Evolutionary conservation across 2,888 invertebrate genomes (phyloP), one percentile per base, ranked within the genome.

Genomic region (Piscicola geometra): DNA sequence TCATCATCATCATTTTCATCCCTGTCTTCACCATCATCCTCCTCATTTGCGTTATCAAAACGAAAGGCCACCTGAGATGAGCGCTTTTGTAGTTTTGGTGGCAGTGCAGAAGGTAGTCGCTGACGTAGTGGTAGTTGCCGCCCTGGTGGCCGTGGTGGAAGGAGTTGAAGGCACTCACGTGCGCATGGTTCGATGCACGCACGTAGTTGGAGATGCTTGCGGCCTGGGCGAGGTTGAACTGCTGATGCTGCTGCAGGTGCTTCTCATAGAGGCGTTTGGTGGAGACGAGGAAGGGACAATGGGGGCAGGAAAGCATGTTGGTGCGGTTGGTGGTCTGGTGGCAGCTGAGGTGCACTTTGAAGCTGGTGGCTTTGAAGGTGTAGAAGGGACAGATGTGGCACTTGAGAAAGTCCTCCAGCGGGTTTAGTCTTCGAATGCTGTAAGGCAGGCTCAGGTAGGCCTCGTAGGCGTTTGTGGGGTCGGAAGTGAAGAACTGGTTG

Each of bases 231-330:
- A 69, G 66, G 30, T 70, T 36, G 30, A 41, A 56, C 28, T 68
- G 68, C 30, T 77, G 79, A 76, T 77, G 78, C 75, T 35, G 75
- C 76, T 91, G 91, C 70, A 91, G 86, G 85, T 92, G 92, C 79
- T 90, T 89, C 74, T 89, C 86, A 36, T 92, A 87, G 81, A 84
- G 81, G 5, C 84, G 78, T 12, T 80, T 77, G n/a, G 83, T 82
- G 69, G 81, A 88, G 0, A 91, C 92, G 83, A 90, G 92, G 86
- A 89, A 93, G 0, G 91, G 90, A 83, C 93, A 94, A 82, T 90
- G 90, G 81, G 89, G 90, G 84, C 93, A 94, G 84, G 91, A 92
- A 83, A 90, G 90, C 80, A 90, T 89, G 67, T 90, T 90, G 25
- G 60, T 3, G 76, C 89, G 89, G 0, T 89, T 86, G 78, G 84